phyloP scores from a whole-genome alignment of 2,888 invertebrate species.

The Druceiella hillmani region DNA sequence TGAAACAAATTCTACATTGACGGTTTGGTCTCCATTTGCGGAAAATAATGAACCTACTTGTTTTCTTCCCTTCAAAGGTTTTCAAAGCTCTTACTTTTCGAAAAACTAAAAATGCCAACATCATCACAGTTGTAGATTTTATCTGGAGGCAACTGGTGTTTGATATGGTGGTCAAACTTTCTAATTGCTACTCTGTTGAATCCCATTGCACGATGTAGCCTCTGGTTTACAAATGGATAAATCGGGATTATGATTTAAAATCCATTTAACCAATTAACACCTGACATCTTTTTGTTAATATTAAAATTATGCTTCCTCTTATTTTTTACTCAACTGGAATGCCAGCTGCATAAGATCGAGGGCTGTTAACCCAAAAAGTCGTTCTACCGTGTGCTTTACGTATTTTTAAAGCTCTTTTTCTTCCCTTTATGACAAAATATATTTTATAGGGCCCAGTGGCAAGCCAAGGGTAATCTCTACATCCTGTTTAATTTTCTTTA shows the following conservation, averaged over 20 bases:
- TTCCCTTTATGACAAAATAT: constrained; percentile 2
- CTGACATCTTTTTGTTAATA: constrained; percentile 4
- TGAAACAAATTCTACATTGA: constrained; percentile 27
- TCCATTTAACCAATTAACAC: constrained; percentile 19
- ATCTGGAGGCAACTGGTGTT: constrained; percentile 24
- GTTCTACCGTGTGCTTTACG: constrained; percentile 4
- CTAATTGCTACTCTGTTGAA: constrained; percentile 14
- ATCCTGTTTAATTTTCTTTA: too few relatives aligned
- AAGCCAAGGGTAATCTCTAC: too few relatives aligned
- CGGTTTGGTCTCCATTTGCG: constrained; percentile 26
- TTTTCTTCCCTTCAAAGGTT: constrained; percentile 26
- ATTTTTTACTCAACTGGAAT: constrained; percentile 6
- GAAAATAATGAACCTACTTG: constrained; percentile 26
- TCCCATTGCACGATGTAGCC: constrained; percentile 20
- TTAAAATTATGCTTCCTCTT: constrained; percentile 1
- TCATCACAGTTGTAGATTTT: constrained; percentile 28
- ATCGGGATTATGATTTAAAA: constrained; percentile 20
- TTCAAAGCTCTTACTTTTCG: constrained; percentile 22
- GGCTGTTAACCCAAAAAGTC: constrained; percentile 3
- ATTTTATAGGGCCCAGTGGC: too few relatives aligned
- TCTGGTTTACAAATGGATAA: constrained; percentile 20
- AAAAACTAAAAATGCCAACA: constrained; percentile 26
- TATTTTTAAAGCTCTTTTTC: constrained; percentile 3
- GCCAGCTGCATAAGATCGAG: constrained; percentile 5
- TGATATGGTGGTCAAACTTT: constrained; percentile 23